Evolutionary conservation across 2,113 vertebrate species (phyloP), one percentile per base, ranked within the genome.

Genomic region (Syngnathus floridae): DNA sequence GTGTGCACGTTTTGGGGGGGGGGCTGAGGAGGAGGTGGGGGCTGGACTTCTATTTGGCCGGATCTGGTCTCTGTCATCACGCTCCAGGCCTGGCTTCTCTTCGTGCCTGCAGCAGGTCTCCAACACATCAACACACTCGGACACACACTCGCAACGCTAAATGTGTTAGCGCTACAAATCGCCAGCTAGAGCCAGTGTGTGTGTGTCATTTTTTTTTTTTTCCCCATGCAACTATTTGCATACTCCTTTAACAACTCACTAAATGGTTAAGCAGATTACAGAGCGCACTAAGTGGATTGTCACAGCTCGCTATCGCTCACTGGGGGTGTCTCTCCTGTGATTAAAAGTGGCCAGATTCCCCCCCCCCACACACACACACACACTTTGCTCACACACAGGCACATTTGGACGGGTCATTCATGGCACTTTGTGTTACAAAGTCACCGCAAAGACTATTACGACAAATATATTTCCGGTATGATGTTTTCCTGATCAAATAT

Each of bases 201-300:
- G 65, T 61, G 67, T 58, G 59, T 41, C 56, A 40, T 54, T 6
- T 26, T 26, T 60, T 31, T 51, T 65, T 21, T 49, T 48, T 45
- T 12, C 9, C 12, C 36, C n/a, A 6, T 66, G 52, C 68, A 79
- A 75, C 91, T 90, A 92, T 91, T 91, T 93, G 87, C 87, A 91
- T 82, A 90, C 88, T 91, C 89, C 90, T 91, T 85, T 83, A 91
- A 93, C 94, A 92, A 89, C 92, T 93, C 91, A 91, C 93, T 89
- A 88, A 95, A 86, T 93, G 92, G 91, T 92, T 95, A 96, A 98
- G 96, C 92, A 97, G 96, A 98, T 99, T 99, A 98, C 95, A 98
- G 95, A 92, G 92, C 92, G 86, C 90, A 88, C 91, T 97, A 99
- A 99, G 91, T 93, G 95, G 97, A 99, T 99, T 99, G 94, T 92